Base-by-base conservation (phyloP, 2,797 vertebrate species). In the Vespertilio murinus region DNA sequence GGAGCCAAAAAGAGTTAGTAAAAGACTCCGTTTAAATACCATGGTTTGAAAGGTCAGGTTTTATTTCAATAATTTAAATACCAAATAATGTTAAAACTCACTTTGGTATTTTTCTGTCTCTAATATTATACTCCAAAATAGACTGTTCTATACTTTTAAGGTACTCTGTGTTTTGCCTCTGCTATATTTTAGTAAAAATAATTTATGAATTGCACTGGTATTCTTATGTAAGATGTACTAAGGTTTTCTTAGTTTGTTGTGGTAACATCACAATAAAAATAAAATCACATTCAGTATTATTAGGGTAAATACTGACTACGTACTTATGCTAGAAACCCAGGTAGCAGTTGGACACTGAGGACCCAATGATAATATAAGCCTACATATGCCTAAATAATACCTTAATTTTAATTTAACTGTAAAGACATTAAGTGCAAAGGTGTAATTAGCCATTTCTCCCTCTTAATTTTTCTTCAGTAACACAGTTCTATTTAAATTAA, bases 351-450 rank as follows among this genome's bases (percentile, higher is more conserved):
- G 23, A 75, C 42, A 69, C 7, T 65, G 28, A 3, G 8, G 54
- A 81, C 28, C 1, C 78, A 71, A 45, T 28, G 4, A 80, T 56
- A 96, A 97, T 95, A 74, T 73, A 98, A 96, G 52, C n/a, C 78
- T 96, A 94, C 88, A 95, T 82, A 95, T 74, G 70, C 54, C 79
- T 81, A 95, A 97, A 96, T 91, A 95, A 96, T 74, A 54, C 65
- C 54, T 95, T 97, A 96, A 96, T 90, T 93, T 97, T 96, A 96
- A 96, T 96, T 96, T 97, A 93, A 97, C 95, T 97, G 83, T 95
- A 96, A 82, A 94, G 97, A 94, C 95, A 97, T 90, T 97, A 96
- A 97, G 96, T 97, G 90, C 70, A 95, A 97, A 96, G 92, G 90
- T 94, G 59, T 94, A 83, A 96, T 91, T 71, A 96, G 28, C 45